Percentiles rank a stretch among this genome's conserved stretches.
phyloP scores from a whole-genome alignment of 2,888 invertebrate genomes.

The Agrotis clavis region DNA sequence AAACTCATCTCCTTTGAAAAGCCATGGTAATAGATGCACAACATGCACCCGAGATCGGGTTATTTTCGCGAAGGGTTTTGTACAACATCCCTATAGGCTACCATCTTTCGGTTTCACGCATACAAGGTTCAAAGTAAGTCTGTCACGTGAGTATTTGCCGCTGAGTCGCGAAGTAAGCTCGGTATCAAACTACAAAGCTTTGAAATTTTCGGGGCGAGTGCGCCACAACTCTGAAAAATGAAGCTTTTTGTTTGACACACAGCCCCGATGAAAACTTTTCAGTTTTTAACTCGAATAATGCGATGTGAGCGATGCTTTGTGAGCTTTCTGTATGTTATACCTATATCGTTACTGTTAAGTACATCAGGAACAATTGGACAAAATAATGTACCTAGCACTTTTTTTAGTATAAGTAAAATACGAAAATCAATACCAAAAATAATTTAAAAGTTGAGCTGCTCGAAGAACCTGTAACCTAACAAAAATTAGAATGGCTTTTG shows the following conservation, averaged over 20 bases:
- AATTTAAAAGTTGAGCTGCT: background rate
- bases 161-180: background rate
- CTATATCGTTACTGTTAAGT: background rate
- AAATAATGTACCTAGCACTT: too few species aligned
- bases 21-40: too few species aligned
- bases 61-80: too few species aligned
- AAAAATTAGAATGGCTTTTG: too few species aligned
- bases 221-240: background rate
- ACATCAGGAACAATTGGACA: too few species aligned
- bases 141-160: too few species aligned
- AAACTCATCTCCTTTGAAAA: too few species aligned
- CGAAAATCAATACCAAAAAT: background rate
- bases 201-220: background rate
- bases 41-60: too few species aligned
- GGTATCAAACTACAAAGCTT: constrained; percentile 4
- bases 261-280: background rate
- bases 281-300: constrained; percentile 2
- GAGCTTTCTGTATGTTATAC: background rate
- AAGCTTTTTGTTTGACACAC: constrained; percentile 21
- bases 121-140: too few species aligned
- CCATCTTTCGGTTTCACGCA: too few species aligned
- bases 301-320: constrained; percentile 1
- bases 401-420: too few species aligned
- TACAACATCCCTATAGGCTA: too few species aligned
- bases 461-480: background rate